These are phyloP conservation scores for Spodoptera littoralis DNA, from an alignment of 2,888 invertebrate species.

Conservation along the genomic window DNA sequence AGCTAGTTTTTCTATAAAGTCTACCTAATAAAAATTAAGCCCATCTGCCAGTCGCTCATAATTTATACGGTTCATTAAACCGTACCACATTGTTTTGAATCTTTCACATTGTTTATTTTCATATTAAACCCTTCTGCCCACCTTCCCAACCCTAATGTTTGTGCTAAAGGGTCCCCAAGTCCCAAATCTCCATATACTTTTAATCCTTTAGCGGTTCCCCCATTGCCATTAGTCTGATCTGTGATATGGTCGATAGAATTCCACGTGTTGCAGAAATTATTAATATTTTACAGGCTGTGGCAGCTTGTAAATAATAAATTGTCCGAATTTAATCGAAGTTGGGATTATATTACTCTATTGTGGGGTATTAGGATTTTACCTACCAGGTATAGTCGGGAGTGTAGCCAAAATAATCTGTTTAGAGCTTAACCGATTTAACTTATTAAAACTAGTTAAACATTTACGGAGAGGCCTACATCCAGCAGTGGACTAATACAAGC, in stretches of 20 bases:
- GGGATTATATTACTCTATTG: conserved; percentile 4
- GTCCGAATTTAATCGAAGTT: conserved; percentile 37
- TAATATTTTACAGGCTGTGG: conserved; percentile 58
- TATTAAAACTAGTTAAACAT: no score
- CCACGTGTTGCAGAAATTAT: conserved; percentile 52
- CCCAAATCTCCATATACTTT: conserved; percentile 53
- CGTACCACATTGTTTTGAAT: conserved; percentile 49
- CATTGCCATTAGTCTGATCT: conserved; percentile 64
- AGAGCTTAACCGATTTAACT: no score
- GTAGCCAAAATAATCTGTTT: no score
- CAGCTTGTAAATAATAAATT: conserved; percentile 48
- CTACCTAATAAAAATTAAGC: conserved; percentile 21
- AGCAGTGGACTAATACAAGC: no score
- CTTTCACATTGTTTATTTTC: conserved; percentile 60
- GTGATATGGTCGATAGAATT: conserved; percentile 56
- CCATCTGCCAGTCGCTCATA: conserved; percentile 13
- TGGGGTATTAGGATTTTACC: background rate
- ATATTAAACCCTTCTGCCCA: conserved; percentile 46
- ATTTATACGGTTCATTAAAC: conserved; percentile 45
- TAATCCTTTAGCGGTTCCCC: conserved; percentile 65
- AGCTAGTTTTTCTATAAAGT: no score
- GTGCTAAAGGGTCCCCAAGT: conserved; percentile 47
- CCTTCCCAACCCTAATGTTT: conserved; percentile 51
- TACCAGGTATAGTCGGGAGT: no score
- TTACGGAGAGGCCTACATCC: no score